A percentile compares a stretch with the other conserved stretches of the same genome.
These are phyloP conservation scores for Ichneumon xanthorius DNA, from an alignment of 2,888 invertebrate species.

Conservation along the genomic window DNA sequence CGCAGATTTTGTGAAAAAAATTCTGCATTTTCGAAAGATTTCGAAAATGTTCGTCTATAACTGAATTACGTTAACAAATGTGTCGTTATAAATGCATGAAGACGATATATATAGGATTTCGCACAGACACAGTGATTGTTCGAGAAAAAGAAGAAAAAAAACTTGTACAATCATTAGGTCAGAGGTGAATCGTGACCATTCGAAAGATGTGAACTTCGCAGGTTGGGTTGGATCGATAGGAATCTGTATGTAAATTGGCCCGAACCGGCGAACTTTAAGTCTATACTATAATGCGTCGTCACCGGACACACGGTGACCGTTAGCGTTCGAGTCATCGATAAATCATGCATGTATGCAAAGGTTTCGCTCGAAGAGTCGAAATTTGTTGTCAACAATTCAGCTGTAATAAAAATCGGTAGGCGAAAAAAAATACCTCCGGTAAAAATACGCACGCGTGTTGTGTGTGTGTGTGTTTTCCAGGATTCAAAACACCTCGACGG, in stretches of 20 bases:
- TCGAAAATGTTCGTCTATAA: not conserved
- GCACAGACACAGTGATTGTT: constrained; percentile 1
- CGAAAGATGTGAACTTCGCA: not conserved
- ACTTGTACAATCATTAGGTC: constrained; percentile 43
- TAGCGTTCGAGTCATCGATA: not conserved
- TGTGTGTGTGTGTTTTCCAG: no score
- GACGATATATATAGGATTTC: not conserved
- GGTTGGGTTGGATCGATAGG: not conserved
- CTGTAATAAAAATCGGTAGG: no score
- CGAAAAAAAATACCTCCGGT: no score
- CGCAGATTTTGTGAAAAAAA: not conserved
- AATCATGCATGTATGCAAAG: not conserved
- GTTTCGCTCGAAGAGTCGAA: not conserved
- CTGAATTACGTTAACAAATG: not conserved
- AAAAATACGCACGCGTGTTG: no score
- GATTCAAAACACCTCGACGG: no score
- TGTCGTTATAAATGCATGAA: not conserved
- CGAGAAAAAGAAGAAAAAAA: not conserved
- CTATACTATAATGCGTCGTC: not conserved
- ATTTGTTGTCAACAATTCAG: not conserved
- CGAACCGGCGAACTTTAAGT: constrained; percentile 34
- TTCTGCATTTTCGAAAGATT: not conserved
- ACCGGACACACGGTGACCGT: not conserved
- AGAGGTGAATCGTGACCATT: constrained; percentile 15
- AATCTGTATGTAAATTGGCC: constrained; percentile 44